Base-by-base conservation (phyloP, 1,140 invertebrate species). In the Ylistrum balloti region DNA sequence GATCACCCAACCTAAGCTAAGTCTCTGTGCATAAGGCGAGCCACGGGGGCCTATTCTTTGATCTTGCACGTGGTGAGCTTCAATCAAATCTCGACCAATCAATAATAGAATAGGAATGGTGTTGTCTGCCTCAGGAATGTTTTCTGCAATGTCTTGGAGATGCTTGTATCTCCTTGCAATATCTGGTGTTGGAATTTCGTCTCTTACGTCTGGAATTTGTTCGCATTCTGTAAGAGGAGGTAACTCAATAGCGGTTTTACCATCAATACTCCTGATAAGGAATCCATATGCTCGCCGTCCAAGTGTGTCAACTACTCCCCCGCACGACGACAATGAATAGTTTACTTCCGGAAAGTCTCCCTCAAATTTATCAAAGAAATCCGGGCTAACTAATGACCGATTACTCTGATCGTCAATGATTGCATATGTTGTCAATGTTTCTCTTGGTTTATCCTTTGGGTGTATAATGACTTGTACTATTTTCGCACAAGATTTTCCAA, bases 1-100 rank as follows among this genome's bases (percentile, higher is more conserved):
- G 0, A 93, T 90, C 10, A 93, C 92, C 93, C 92, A 93, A 1
- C 92, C 93, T 13, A 93, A 85, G 0, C 34, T 33, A 34, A 93
- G 56, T 48, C 90, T 90, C 33, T 93, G 93, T 32, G 90, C 93
- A 86, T 74, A 92, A 13, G 92, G 92, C 17, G 48, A 22, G 22
- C 85, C 56, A 1, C 56, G n/a, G 11, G 48, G 85, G n/a, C 74
- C 90, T 15, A 86, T 86, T 35, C 33, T 89, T 56, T 94, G 93
- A 34, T 92, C 91, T 38, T 85, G 20, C 13, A 93, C 88, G 74
- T 91, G 88, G 89, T 93, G 93, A 13, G 85, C 90, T 56, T 74
- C 88, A 33, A 90, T 32, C 15, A 93, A 33, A 89, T 94, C 93
- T 45, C 91, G 86, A 35, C 92, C 93, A 33, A 92, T 88, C 0